A percentile compares a stretch with the other conserved stretches of the same genome.
Evolutionary conservation across 2,113 vertebrate species (phyloP).

Genomic region (Aphelocoma coerulescens): DNA sequence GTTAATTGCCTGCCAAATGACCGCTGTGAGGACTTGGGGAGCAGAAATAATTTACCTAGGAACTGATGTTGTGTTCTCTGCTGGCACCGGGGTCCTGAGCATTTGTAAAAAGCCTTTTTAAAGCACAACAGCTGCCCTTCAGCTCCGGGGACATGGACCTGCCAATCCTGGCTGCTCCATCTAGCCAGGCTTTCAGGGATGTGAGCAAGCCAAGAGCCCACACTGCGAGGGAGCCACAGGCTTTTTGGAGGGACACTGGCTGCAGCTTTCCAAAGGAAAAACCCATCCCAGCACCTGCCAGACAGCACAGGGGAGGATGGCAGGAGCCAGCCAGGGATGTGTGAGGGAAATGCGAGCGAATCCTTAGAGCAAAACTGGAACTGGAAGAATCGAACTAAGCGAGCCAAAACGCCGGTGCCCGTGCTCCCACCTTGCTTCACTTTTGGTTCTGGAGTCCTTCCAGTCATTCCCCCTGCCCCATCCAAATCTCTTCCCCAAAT

Average conservation of each 20-base stretch:
- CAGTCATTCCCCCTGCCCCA: background rate
- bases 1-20: conserved; percentile 39
- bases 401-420: rapidly evolving
- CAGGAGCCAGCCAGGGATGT: background rate
- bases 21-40: background rate
- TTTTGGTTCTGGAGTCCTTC: background rate
- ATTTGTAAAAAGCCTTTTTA: background rate
- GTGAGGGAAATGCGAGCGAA: background rate
- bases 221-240: background rate
- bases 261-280: background rate
- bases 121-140: background rate
- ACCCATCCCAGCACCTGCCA: rapidly evolving
- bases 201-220: background rate
- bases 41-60: background rate
- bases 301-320: background rate
- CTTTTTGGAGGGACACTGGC: background rate
- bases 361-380: background rate
- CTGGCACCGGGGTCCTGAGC: background rate
- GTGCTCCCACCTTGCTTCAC: background rate
- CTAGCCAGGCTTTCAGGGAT: background rate
- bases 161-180: background rate
- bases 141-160: background rate
- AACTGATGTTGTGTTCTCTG: background rate
- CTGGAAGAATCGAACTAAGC: background rate
- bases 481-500: background rate